Base-by-base conservation (phyloP, 1,140 invertebrate species). In the Whitmania pigra region DNA sequence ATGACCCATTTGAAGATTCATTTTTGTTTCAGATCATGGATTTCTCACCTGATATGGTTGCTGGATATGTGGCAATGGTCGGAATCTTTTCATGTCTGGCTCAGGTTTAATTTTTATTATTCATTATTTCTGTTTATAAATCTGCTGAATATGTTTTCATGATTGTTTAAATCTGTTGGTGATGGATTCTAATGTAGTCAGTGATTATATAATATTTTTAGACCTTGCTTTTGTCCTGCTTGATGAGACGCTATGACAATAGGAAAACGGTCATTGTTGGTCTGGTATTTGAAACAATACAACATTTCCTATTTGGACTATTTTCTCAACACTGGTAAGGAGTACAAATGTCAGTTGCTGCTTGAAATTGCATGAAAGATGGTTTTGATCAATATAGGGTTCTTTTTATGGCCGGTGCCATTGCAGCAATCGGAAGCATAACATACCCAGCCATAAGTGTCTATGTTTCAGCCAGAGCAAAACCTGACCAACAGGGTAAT, bases 391-490 rank as follows among this genome's bases (percentile, higher is more conserved):
- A 15, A 7, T 4, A 17, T 76, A 92, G 90, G 92, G 96, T 99
- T 89, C 97, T 99, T 91, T 99, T 96, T 96, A 89, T 90, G 53
- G 95, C 94, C 67, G 96, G 96, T 71, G 87, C 94, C 74, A 85
- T 99, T 72, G 95, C 96, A 55, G 92, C 94, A 20, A 86, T 98
- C 71, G 94, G 92, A 74, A 84, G 80, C 75, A 83, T 99, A 76
- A 95, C 94, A 0, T 99, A 99, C 85, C 96, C 97, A 67, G 94
- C 95, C 22, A 98, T 99, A 78, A 96, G 93, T 83, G 91, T 96
- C 53, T 99, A 95, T 84, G 93, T 98, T 49, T 97, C 94, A 18
- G 92, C 94, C 76, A 93, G 97, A 83, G 93, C 94, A 71, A 89
- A 94, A 80, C 88, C 91, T 53, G 96, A 99, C 81, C 90, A 96